Conservation (phyloP, 2,113 vertebrate genomes). For the Dissostichus mawsoni region DNA sequence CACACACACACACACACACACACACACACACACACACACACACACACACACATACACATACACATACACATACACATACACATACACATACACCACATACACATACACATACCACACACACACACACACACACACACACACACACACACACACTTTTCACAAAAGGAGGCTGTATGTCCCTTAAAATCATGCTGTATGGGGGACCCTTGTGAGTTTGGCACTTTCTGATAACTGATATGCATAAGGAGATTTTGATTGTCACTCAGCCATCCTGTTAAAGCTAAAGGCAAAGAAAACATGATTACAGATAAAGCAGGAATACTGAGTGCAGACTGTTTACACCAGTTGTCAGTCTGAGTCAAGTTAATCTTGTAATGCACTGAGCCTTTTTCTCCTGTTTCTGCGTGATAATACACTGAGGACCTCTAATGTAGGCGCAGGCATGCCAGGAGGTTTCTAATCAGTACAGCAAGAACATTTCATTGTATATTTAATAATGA, state of each 20-base stretch:
- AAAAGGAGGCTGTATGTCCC: conserved; percentile 29
- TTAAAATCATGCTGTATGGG: conserved; percentile 42
- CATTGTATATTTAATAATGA: conserved; percentile 12
- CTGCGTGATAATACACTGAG: conserved; percentile 36
- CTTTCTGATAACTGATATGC: conserved; percentile 55
- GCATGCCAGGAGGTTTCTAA: conserved; percentile 10
- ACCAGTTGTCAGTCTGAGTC: conserved; percentile 44
- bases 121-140: conserved; percentile 19
- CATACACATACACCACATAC: conserved; percentile 38
- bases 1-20: conserved; percentile 39
- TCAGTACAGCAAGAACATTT: conserved; percentile 28
- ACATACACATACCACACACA: conserved; percentile 30
- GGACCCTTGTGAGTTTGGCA: conserved; percentile 33
- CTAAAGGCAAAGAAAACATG: conserved; percentile 40
- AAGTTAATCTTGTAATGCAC: conserved; percentile 41
- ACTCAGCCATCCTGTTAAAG: conserved; percentile 29
- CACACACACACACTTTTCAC: conserved; percentile 36
- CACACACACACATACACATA: conserved; percentile 29
- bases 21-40: conserved; percentile 34
- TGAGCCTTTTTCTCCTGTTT: conserved; percentile 31
- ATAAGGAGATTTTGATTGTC: conserved; percentile 58
- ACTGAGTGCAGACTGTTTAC: conserved; percentile 28
- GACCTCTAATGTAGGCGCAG: conserved; percentile 18
- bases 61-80: conserved; percentile 39
- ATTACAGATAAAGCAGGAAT: conserved; percentile 53